A percentile compares a stretch with the other conserved stretches of the same genome.
Conservation (phyloP, 35 echinoderm and acorn worm genomes). For the Hemicentrotus pulcherrimus region DNA sequence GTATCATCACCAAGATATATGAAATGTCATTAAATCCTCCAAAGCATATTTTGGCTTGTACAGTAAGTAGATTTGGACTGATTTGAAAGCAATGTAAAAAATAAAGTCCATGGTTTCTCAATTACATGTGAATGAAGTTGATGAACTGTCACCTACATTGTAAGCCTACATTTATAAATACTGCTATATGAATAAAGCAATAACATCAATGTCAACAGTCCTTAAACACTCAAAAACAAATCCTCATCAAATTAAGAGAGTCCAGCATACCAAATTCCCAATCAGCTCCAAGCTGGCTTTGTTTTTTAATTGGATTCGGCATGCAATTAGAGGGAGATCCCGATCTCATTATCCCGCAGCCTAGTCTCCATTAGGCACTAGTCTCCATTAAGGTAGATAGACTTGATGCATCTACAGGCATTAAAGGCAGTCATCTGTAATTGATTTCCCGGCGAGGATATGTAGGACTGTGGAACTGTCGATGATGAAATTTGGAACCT, state of each 20-base stretch:
- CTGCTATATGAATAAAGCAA: neutral
- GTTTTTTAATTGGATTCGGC: constrained; percentile 4
- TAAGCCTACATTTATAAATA: neutral
- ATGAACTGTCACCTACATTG: neutral
- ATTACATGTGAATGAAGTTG: no score
- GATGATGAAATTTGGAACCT: neutral
- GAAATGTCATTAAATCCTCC: no score
- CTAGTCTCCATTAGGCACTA: neutral
- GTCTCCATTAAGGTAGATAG: neutral
- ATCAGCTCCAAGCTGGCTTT: constrained; percentile 15
- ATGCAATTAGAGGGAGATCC: neutral
- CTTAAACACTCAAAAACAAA: neutral
- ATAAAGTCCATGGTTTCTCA: no score
- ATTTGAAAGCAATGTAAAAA: no score
- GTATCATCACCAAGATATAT: neutral
- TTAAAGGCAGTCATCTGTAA: neutral
- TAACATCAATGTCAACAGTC: neutral
- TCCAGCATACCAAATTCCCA: neutral
- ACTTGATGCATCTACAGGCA: neutral
- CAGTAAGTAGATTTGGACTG: no score
- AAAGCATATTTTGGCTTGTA: no score
- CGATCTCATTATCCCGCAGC: neutral
- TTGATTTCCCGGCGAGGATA: neutral
- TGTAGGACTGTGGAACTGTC: neutral
- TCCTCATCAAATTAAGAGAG: neutral